phyloP scores from a whole-genome alignment of 1,140 invertebrate species.

The Samia ricini region DNA sequence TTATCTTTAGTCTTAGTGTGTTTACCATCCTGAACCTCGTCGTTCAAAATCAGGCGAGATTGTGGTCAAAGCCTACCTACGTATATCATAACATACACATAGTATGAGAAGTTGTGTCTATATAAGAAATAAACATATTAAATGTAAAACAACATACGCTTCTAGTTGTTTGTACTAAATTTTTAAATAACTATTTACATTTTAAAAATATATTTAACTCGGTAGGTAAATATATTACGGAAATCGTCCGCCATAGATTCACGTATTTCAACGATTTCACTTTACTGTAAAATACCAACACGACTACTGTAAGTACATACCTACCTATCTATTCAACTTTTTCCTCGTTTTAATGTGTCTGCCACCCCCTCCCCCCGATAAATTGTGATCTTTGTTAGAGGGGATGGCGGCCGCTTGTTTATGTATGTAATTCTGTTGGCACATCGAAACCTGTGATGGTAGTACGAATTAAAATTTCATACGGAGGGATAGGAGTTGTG shows the following conservation, averaged over 20 bases:
- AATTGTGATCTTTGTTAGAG: conserved; percentile 53
- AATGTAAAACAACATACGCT: too few relatives aligned
- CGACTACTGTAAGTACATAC: neutral
- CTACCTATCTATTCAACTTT: conserved; percentile 12
- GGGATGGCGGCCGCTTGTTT: conserved; percentile 39
- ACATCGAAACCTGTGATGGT: conserved; percentile 15
- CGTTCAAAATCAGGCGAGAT: too few relatives aligned
- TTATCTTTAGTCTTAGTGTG: too few relatives aligned
- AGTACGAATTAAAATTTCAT: conserved; percentile 14
- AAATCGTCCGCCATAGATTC: neutral
- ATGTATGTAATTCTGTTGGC: conserved; percentile 35
- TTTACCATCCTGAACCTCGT: too few relatives aligned
- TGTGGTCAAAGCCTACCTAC: too few relatives aligned
- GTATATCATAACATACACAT: too few relatives aligned
- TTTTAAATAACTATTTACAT: neutral
- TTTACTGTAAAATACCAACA: neutral
- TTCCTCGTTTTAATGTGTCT: conserved; percentile 44
- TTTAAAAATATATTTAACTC: too few relatives aligned
- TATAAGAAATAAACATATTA: too few relatives aligned
- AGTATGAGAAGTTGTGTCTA: too few relatives aligned
- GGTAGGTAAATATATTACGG: neutral
- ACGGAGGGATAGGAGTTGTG: neutral
- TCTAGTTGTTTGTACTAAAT: neutral
- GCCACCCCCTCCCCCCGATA: conserved; percentile 37
- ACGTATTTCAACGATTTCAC: neutral